Conservation (phyloP, 2,888 invertebrate species). For the Brenthis ino region DNA sequence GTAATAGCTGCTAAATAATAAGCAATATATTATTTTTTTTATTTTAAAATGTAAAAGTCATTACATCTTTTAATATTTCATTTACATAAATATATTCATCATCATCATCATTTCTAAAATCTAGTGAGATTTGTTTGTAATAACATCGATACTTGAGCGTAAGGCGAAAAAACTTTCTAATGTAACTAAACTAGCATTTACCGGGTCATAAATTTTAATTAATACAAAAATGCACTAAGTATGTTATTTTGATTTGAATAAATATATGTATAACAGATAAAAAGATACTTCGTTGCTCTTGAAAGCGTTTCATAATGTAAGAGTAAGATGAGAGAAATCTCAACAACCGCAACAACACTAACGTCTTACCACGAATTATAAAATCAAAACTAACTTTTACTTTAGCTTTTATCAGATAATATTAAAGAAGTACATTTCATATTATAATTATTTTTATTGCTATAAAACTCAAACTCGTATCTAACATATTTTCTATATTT, state of each 20-base stretch:
- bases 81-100: background rate
- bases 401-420: background rate
- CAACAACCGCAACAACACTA: conserved; percentile 19
- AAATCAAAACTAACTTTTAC: conserved; percentile 9
- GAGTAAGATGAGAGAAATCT: conserved; percentile 29
- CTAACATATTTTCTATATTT: too few species aligned
- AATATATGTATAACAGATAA: conserved; percentile 12
- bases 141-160: background rate
- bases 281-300: conserved; percentile 19
- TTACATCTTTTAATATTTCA: background rate
- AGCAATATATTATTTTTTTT: too few species aligned
- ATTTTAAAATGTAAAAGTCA: background rate
- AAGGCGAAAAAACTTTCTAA: conserved; percentile 24
- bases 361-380: conserved; percentile 8
- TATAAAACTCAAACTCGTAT: too few species aligned
- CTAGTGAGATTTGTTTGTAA: conserved; percentile 13
- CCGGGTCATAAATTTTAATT: conserved; percentile 30
- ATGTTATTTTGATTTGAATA: conserved; percentile 21
- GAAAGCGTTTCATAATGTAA: conserved; percentile 24
- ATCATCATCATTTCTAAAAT: background rate
- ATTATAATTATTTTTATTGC: too few species aligned
- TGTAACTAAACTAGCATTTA: conserved; percentile 14
- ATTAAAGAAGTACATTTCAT: background rate
- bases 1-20: too few species aligned
- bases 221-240: conserved; percentile 21